Base-by-base conservation (phyloP, 2,888 invertebrate genomes). In the Pherbina coryleti region DNA sequence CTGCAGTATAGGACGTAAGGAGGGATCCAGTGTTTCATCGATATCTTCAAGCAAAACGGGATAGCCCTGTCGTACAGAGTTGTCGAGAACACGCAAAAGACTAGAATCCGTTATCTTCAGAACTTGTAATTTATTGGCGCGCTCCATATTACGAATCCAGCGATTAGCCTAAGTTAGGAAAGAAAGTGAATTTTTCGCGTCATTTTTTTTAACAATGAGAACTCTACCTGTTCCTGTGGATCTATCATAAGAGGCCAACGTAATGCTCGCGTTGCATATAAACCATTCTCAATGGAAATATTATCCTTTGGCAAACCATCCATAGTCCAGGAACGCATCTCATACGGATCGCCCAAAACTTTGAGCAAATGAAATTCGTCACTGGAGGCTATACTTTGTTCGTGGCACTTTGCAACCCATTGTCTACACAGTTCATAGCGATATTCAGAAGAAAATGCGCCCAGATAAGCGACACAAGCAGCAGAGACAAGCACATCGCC, bases 181-280 rank as follows among this genome's bases (percentile, higher is more conserved):
- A 22, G 0, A 11, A 51, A 22, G 70, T 5, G 76, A 77, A 73
- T 25, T 79, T 31, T 31, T 8, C 8, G 37, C 37, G 5, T 37
- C 7, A 37, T 31, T 31, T 31, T 31, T 8, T 7, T 37, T 7
- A 5, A 8, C 37, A 11, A 67, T 9, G 25, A 22, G 0, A 22
- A 49, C 22, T 1, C 3, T 75, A 95, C 95, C 91, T 98, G 97
- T 86, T 97, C 97, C 88, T 98, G 97, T 0, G 98, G 98, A 90
- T 98, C 98, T 79, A 98, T 97, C 93, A 97, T 96, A 22, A 98
- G 91, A 0, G 98, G 97, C 97, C 96, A 96, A 17, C 95, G 91
- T 8, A 95, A 93, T 3, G 94, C 95, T 85, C 92, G 93, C 19
- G 94, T 97, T 66, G 97, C 97, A 83, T 98, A 92, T 80, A 98